A percentile compares a stretch with the other conserved stretches of the same genome.
Evolutionary conservation across 2,888 invertebrate genomes (phyloP).

Genomic region (Apotomis betuletana): DNA sequence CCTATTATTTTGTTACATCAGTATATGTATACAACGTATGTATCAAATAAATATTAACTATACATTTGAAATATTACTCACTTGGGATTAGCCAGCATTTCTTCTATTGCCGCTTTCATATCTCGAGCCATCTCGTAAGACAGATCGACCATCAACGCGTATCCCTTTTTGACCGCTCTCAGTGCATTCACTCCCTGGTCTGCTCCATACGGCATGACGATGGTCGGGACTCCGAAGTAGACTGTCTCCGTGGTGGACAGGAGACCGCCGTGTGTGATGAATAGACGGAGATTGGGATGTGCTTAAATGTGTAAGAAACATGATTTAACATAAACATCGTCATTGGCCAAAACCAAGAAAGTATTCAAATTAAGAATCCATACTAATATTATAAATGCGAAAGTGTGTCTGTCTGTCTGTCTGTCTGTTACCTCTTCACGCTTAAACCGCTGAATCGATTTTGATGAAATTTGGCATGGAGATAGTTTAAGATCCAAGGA

Average conservation of each 20-base stretch:
- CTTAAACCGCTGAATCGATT: too few relatives aligned
- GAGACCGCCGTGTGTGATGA: slow-evolving; percentile 44
- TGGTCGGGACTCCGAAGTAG: slow-evolving; percentile 42
- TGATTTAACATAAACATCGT: too few relatives aligned
- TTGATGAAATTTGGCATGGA: too few relatives aligned
- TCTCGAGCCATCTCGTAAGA: slow-evolving; percentile 31
- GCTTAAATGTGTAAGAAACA: slow-evolving; percentile 29
- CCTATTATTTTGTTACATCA: too few relatives aligned
- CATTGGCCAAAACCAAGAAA: too few relatives aligned
- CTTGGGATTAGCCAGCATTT: slow-evolving; percentile 33
- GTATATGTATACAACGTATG: too few relatives aligned
- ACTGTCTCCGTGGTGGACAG: slow-evolving; percentile 42
- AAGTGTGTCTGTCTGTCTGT: too few relatives aligned
- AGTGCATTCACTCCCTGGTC: slow-evolving; percentile 43
- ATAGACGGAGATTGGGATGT: slow-evolving; percentile 41
- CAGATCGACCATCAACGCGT: slow-evolving; percentile 38
- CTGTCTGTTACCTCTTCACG: too few relatives aligned
- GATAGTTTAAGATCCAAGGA: too few relatives aligned
- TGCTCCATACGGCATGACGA: slow-evolving; percentile 41
- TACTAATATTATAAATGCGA: too few relatives aligned
- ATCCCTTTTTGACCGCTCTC: slow-evolving; percentile 42
- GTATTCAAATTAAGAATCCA: too few relatives aligned
- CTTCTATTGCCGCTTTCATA: slow-evolving; percentile 34
- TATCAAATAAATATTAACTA: too few relatives aligned
- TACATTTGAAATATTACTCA: slow-evolving; percentile 1